These are phyloP conservation scores for Phallusia fumigata DNA, from an alignment of 23 tunicate genomes.

Conservation along the genomic window DNA sequence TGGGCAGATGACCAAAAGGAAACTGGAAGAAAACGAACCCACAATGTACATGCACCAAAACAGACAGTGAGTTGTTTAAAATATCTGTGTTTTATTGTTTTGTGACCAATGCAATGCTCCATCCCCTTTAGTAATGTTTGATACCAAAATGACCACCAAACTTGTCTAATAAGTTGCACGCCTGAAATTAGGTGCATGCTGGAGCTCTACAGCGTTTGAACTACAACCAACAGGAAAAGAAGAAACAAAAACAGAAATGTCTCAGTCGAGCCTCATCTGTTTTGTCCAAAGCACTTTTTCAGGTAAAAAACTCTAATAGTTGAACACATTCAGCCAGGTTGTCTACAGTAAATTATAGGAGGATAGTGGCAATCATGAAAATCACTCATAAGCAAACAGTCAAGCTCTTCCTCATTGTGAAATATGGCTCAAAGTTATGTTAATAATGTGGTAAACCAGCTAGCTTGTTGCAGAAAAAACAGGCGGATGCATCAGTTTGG, in stretches of 20 bases:
- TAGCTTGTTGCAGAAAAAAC: constrained; percentile 24
- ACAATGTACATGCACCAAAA: constrained; percentile 71
- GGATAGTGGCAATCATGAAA: too few relatives aligned
- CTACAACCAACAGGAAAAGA: constrained; percentile 39
- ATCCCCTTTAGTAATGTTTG: too few relatives aligned
- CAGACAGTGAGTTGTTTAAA: constrained; percentile 36
- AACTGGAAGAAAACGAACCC: constrained; percentile 74
- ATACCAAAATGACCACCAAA: too few relatives aligned
- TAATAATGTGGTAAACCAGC: too few relatives aligned
- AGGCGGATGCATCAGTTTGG: constrained; percentile 49
- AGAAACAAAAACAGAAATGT: constrained; percentile 26
- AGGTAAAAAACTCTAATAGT: background rate
- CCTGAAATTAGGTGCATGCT: constrained; percentile 45
- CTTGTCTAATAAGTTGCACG: too few relatives aligned
- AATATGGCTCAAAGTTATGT: background rate
- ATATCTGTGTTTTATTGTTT: background rate
- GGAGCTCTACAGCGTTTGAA: constrained; percentile 52
- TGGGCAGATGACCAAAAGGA: constrained; percentile 74
- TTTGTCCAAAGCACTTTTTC: constrained; percentile 1
- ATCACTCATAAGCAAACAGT: too few relatives aligned
- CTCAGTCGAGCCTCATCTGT: constrained; percentile 31
- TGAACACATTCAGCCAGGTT: too few relatives aligned
- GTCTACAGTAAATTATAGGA: too few relatives aligned
- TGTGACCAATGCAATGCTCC: too few relatives aligned
- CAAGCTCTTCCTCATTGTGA: too few relatives aligned